These are phyloP conservation scores for Drosophila mulleri DNA, from an alignment of 2,888 invertebrate species.

Conservation along the genomic window DNA sequence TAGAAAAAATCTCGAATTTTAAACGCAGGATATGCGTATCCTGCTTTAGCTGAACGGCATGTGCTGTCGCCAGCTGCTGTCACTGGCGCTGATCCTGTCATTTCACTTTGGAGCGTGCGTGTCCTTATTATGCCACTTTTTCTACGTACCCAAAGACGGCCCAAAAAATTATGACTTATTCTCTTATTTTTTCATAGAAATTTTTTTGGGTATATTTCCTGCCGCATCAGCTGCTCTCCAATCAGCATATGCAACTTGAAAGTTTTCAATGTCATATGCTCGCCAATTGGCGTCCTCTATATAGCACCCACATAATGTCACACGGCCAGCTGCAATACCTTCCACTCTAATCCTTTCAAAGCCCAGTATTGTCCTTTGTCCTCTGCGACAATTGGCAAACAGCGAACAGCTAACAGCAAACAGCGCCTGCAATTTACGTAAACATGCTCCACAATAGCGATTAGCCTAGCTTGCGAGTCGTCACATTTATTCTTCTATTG, in stretches of 20 bases:
- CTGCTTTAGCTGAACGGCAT: slow-evolving; percentile 67
- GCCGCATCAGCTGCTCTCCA: slow-evolving; percentile 42
- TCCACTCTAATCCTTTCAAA: slow-evolving; percentile 50
- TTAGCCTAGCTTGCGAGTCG: slow-evolving; percentile 39
- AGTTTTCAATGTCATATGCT: slow-evolving; percentile 23
- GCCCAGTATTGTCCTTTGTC: slow-evolving; percentile 2
- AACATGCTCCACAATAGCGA: slow-evolving; percentile 58
- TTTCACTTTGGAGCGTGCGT: slow-evolving; percentile 72
- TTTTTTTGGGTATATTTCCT: slow-evolving; percentile 33
- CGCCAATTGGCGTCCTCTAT: slow-evolving; percentile 31
- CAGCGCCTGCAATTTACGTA: slow-evolving; percentile 51
- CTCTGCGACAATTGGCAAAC: slow-evolving; percentile 44
- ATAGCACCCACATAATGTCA: slow-evolving; percentile 61
- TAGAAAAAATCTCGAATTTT: slow-evolving; percentile 72
- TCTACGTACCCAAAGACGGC: slow-evolving; percentile 18
- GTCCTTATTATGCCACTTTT: slow-evolving; percentile 47
- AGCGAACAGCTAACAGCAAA: slow-evolving; percentile 13
- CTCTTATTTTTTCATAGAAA: slow-evolving; percentile 43
- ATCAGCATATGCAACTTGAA: slow-evolving; percentile 57
- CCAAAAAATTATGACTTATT: slow-evolving; percentile 60
- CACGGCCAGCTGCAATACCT: slow-evolving; percentile 43
- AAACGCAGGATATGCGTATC: slow-evolving; percentile 75
- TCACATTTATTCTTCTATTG: slow-evolving; percentile 43
- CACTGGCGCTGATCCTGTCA: slow-evolving; percentile 70
- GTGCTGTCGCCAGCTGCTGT: slow-evolving; percentile 67